phyloP scores from a whole-genome alignment of 2,113 vertebrate genomes.

The Maccullochella peelii region DNA sequence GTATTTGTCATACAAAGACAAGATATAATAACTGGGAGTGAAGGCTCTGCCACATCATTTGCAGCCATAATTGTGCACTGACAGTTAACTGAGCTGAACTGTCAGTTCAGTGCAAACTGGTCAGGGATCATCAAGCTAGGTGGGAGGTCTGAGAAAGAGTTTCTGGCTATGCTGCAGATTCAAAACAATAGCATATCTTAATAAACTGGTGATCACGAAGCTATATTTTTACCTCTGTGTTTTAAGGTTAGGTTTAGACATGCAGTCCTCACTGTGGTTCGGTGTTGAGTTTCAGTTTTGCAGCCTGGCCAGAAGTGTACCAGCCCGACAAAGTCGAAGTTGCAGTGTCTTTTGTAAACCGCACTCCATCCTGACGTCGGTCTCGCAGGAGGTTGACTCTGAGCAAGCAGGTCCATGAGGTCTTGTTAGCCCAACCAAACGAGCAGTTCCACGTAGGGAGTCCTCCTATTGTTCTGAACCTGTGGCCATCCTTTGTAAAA shows the following conservation, averaged over 20 bases:
- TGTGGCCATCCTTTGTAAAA: slow-evolving; percentile 83
- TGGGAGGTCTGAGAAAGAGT: slow-evolving; percentile 23
- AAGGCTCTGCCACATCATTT: slow-evolving; percentile 1
- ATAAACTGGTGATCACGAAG: slow-evolving; percentile 60
- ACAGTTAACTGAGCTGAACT: neutral
- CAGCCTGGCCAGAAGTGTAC: slow-evolving; percentile 41
- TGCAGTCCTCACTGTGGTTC: slow-evolving; percentile 24
- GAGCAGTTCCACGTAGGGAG: slow-evolving; percentile 56
- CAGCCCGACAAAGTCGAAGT: slow-evolving; percentile 21
- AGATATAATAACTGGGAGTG: neutral
- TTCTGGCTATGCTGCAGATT: slow-evolving; percentile 57
- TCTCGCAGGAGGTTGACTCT: slow-evolving; percentile 41
- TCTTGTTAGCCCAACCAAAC: slow-evolving; percentile 49
- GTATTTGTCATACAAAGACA: slow-evolving; percentile 25
- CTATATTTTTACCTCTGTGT: slow-evolving; percentile 62
- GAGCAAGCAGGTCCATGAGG: slow-evolving; percentile 45
- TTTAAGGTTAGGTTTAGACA: slow-evolving; percentile 29
- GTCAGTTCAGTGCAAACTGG: slow-evolving; percentile 30
- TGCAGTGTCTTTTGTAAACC: slow-evolving; percentile 46
- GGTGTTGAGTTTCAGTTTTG: slow-evolving; percentile 35
- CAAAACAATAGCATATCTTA: slow-evolving; percentile 57
- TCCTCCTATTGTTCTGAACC: slow-evolving; percentile 73
- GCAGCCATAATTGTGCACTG: slow-evolving; percentile 9
- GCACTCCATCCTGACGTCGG: slow-evolving; percentile 28
- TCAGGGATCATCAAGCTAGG: slow-evolving; percentile 37